A percentile compares a stretch with the other conserved stretches of the same genome.
Conservation (phyloP, 2,797 vertebrate genomes). For the Cryptoblepharus egeriae region DNA sequence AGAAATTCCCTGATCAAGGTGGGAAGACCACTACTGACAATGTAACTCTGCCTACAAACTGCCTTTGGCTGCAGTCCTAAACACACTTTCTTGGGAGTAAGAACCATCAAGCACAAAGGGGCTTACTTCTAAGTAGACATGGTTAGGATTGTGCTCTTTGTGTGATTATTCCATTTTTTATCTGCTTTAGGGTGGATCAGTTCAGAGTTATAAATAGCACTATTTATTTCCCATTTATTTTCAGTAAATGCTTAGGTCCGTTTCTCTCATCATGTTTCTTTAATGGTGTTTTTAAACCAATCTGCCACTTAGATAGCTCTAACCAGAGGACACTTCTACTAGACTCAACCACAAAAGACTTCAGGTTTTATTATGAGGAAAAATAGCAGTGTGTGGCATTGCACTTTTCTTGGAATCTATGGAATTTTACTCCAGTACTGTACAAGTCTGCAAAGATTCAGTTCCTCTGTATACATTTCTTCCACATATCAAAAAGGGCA, state of each 20-base stretch:
- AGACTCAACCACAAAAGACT: neutral
- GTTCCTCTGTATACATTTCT: too few relatives aligned
- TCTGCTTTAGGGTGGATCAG: neutral
- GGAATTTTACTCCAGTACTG: neutral
- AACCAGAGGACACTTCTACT: neutral
- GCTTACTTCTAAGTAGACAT: too few relatives aligned
- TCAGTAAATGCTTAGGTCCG: neutral
- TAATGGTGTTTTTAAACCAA: neutral
- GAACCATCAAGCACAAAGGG: too few relatives aligned
- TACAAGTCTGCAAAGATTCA: neutral
- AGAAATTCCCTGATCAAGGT: neutral
- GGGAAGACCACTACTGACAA: neutral
- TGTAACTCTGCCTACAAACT: neutral
- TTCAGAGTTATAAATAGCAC: neutral
- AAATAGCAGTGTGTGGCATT: neutral
- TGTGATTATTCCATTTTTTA: neutral
- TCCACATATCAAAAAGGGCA: neutral
- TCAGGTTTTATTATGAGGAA: neutral
- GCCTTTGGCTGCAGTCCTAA: neutral
- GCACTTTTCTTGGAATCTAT: neutral
- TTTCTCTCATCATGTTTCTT: neutral
- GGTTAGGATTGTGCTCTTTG: too few relatives aligned
- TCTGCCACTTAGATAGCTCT: neutral
- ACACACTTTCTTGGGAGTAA: too few relatives aligned
- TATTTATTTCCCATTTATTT: neutral